Conservation (phyloP, 2,888 invertebrate genomes). For the Clepsis dumicolana region DNA sequence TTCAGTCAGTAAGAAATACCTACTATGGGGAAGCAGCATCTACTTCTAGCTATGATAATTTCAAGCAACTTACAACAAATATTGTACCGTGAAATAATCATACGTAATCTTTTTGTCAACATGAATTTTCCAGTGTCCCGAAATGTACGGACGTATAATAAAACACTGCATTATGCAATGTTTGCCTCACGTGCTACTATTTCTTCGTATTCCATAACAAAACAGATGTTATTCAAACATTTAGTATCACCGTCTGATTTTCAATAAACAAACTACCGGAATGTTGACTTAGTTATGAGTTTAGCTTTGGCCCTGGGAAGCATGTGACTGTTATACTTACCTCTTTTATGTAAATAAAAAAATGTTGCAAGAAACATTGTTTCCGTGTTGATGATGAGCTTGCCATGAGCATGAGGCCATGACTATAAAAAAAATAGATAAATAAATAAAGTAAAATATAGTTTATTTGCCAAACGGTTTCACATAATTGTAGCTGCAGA, state of each 20-base stretch:
- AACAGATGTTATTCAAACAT: slow-evolving; percentile 1
- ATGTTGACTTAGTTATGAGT: neutral
- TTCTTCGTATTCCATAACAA: slow-evolving; percentile 5
- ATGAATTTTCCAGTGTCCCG: neutral
- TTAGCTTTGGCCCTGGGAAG: neutral
- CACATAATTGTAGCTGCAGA: no score
- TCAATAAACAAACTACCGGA: neutral
- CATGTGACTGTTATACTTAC: neutral
- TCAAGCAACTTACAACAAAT: neutral
- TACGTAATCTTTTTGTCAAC: neutral
- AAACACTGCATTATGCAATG: neutral
- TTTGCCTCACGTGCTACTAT: neutral
- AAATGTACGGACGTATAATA: neutral
- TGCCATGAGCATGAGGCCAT: no score
- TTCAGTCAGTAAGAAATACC: no score
- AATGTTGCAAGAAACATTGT: no score
- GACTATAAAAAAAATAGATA: no score
- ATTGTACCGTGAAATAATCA: neutral
- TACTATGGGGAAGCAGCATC: no score
- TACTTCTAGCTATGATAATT: no score
- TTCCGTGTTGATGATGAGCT: no score
- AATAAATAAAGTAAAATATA: no score
- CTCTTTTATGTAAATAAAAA: neutral
- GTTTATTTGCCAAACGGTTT: no score
- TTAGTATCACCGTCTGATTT: neutral